Percentiles rank a stretch among this genome's conserved stretches.
Conservation (phyloP, 2,797 vertebrate genomes). For the Poeciliopsis gracilis region DNA sequence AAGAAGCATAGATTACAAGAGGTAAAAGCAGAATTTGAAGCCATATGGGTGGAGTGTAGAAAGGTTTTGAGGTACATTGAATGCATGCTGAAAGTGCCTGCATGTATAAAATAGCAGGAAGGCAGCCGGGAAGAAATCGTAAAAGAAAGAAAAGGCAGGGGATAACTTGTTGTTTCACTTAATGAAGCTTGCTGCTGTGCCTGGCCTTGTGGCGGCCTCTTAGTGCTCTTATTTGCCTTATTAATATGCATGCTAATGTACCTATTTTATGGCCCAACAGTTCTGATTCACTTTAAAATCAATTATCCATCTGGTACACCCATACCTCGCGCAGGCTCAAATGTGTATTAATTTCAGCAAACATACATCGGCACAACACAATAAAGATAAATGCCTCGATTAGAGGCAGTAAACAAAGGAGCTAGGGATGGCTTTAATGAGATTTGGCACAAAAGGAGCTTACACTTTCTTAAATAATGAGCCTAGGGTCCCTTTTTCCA, state of each 20-base stretch:
- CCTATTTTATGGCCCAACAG: slow-evolving; percentile 85
- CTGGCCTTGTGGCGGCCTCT: slow-evolving; percentile 69
- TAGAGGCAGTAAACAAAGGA: slow-evolving; percentile 84
- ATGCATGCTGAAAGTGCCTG: slow-evolving; percentile 32
- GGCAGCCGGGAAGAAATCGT: slow-evolving; percentile 24
- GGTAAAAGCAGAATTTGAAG: slow-evolving; percentile 43
- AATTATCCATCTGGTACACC: slow-evolving; percentile 87
- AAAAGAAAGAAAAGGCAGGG: slow-evolving; percentile 21
- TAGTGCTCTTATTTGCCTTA: slow-evolving; percentile 75
- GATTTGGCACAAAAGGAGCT: slow-evolving; percentile 83
- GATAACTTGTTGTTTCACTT: slow-evolving; percentile 54
- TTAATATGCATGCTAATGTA: slow-evolving; percentile 86
- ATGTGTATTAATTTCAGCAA: slow-evolving; percentile 85
- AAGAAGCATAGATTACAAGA: slow-evolving; percentile 44
- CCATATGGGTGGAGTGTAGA: slow-evolving; percentile 35
- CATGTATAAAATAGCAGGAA: slow-evolving; percentile 32
- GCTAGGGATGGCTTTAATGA: slow-evolving; percentile 81
- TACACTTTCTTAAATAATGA: slow-evolving; percentile 86
- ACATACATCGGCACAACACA: slow-evolving; percentile 81
- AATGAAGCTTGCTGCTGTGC: slow-evolving; percentile 72
- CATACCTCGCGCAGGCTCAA: slow-evolving; percentile 79
- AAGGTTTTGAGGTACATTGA: slow-evolving; percentile 40
- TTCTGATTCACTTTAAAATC: slow-evolving; percentile 85
- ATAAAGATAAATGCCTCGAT: slow-evolving; percentile 86
- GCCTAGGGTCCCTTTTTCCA: slow-evolving; percentile 74